A percentile compares a stretch with the other conserved stretches of the same genome.
phyloP scores from a whole-genome alignment of 2,888 invertebrate genomes.

The Epirrhoe tristata region DNA sequence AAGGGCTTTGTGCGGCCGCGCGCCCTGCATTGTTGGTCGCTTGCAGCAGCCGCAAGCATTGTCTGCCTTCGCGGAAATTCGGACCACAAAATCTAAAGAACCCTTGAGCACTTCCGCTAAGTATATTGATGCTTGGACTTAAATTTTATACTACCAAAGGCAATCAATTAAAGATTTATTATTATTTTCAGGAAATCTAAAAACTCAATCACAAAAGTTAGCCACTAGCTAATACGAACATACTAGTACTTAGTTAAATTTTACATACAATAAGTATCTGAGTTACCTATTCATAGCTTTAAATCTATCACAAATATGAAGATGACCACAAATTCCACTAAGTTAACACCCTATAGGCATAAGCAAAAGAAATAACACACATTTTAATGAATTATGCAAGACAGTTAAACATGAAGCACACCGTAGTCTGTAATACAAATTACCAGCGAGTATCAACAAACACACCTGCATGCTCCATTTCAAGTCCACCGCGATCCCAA shows the following conservation, averaged over 20 bases:
- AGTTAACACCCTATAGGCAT: no score
- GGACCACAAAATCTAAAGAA: constrained; percentile 46
- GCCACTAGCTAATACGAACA: no score
- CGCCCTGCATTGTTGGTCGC: constrained; percentile 67
- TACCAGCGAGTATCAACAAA: constrained; percentile 32
- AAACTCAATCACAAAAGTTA: no score
- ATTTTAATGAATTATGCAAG: no score
- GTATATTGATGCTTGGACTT: constrained; percentile 9
- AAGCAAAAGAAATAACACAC: neutral
- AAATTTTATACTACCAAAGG: no score
- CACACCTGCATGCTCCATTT: constrained; percentile 44
- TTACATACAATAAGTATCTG: no score
- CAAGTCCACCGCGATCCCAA: constrained; percentile 39
- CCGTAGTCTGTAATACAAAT: constrained; percentile 26
- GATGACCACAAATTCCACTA: no score
- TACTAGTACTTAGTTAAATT: no score
- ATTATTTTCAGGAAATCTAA: no score
- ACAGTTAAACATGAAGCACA: neutral
- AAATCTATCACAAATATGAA: no score
- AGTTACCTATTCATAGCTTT: no score
- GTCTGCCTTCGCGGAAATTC: constrained; percentile 58
- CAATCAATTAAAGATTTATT: no score
- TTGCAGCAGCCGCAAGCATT: constrained; percentile 64
- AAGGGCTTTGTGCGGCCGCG: constrained; percentile 72
- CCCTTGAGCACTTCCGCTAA: constrained; percentile 7